phyloP scores from a whole-genome alignment of 2,888 invertebrate species.

The Coelopa pilipes region DNA sequence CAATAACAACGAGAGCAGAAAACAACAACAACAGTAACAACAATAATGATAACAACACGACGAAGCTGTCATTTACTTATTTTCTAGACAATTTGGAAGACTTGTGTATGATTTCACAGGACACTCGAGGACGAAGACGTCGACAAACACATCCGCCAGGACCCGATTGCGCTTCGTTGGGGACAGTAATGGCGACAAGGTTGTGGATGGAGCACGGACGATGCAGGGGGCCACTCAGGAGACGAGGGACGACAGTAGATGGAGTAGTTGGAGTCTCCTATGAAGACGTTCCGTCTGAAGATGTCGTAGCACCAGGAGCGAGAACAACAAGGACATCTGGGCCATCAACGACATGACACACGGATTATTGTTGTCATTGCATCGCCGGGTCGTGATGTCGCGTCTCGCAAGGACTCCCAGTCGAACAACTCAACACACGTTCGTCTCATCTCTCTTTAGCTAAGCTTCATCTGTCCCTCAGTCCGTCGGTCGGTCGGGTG shows the following conservation, averaged over 20 bases:
- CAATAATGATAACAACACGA: conserved; percentile 23
- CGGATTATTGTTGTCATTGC: conserved; percentile 1
- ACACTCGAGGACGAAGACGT: not conserved
- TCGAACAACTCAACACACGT: not conserved
- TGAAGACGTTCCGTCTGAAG: no score
- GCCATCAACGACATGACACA: conserved; percentile 13
- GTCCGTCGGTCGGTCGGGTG: not conserved
- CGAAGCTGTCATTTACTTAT: conserved; percentile 19
- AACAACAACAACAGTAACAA: conserved; percentile 10
- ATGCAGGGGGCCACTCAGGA: no score
- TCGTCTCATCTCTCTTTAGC: not conserved
- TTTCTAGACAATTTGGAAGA: conserved; percentile 29
- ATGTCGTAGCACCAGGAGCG: not conserved
- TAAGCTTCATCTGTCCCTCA: not conserved
- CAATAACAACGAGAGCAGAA: not conserved
- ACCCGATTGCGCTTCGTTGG: no score
- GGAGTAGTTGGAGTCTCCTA: no score
- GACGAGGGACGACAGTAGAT: no score
- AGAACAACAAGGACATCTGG: not conserved
- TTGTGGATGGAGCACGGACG: no score
- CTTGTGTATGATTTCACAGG: conserved; percentile 19
- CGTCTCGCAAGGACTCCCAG: not conserved
- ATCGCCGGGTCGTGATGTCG: not conserved
- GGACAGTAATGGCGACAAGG: no score
- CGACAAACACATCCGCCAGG: not conserved